Evolutionary conservation across 2,888 invertebrate genomes (phyloP), one percentile per base, ranked within the genome.

Genomic region (Pherbina coryleti): DNA sequence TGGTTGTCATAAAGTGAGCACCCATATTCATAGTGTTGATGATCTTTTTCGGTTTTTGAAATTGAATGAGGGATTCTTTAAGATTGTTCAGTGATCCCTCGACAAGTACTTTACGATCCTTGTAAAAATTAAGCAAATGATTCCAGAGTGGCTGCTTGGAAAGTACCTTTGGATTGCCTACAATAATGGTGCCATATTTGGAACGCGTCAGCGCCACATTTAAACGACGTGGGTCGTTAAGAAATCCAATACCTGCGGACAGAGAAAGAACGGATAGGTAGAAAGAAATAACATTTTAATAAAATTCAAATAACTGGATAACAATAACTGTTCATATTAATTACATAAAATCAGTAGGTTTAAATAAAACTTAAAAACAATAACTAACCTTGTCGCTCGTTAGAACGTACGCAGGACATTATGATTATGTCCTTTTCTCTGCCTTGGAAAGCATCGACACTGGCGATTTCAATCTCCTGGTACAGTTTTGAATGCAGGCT

Each of bases 91-190:
- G 91, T 0, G 99, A 98, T 0, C 99, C 99, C 90, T 99, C 99
- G 5, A 99, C 98, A 22, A 99, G 91, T 11, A 90, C 90, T 88
- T 97, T 96, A 81, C 98, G 96, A 88, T 99, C 99, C 89, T 99
- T 99, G 91, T 98, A 99, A 89, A 98, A 98, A 60, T 96, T 97
- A 79, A 99, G 91, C 83, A 99, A 91, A 87, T 99, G 98, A 90
- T 99, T 98, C 99, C 99, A 99, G 1, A 99, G 91, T 0, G 97
- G 97, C 91, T 99, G 99, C 91, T 98, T 98, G 8, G 98, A 97
- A 3, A 99, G 91, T 19, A 99, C 98, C 90, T 99, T 99, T 0
- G 99, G 99, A 91, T 99, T 99, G 74, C 99, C 99, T 75, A 99
- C 98, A 81, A 99, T 97, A 82, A 99, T 98, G 64, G 98, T 95